A percentile compares a stretch with the other conserved stretches of the same genome.
These are phyloP conservation scores for Batillaria attramentaria DNA, from an alignment of 1,140 invertebrate genomes.

Conservation along the genomic window DNA sequence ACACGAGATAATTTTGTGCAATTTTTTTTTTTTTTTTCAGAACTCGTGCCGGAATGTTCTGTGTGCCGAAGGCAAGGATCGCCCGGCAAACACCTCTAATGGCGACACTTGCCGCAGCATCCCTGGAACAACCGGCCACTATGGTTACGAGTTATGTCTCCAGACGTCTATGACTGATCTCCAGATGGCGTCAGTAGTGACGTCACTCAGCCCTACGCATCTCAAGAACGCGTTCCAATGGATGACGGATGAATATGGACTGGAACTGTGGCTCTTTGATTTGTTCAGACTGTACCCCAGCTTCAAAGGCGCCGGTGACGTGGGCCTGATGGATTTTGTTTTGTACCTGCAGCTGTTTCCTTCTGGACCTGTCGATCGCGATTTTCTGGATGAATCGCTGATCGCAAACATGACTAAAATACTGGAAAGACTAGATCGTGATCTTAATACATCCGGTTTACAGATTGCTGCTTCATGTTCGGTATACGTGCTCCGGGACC, in stretches of 20 bases:
- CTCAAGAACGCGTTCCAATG: neutral
- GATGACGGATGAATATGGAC: neutral
- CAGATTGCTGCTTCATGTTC: neutral
- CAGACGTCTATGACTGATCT: neutral
- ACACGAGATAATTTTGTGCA: too few species aligned
- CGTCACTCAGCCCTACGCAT: too few species aligned
- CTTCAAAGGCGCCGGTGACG: neutral
- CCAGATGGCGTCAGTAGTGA: too few species aligned
- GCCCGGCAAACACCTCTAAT: neutral
- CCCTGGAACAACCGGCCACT: neutral
- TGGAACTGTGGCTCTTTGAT: neutral
- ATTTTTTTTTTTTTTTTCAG: conserved; percentile 10
- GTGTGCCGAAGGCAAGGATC: conserved; percentile 1
- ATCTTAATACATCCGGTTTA: neutral
- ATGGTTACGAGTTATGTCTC: neutral
- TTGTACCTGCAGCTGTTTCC: neutral
- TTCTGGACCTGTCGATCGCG: neutral
- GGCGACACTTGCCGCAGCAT: neutral
- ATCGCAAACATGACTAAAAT: neutral
- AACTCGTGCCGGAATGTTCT: conserved; percentile 2
- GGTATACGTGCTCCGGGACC: neutral
- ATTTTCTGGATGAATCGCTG: neutral
- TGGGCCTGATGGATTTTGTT: too few species aligned
- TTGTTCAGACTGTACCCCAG: neutral
- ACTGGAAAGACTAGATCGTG: neutral